phyloP scores from a whole-genome alignment of 2,113 vertebrate species.

The Pedionomus torquatus region DNA sequence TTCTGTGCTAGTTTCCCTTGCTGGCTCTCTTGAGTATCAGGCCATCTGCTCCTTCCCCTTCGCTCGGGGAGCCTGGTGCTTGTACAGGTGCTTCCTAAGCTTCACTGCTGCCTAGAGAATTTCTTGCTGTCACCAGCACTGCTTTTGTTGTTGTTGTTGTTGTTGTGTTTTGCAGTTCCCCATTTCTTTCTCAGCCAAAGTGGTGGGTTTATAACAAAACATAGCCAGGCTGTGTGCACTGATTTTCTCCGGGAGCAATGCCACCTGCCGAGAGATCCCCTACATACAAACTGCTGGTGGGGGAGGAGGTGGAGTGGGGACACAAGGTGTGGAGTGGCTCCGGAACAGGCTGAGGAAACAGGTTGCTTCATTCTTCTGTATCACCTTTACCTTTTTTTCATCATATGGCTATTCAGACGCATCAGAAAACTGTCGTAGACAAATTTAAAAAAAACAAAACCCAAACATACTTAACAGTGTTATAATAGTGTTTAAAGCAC shows the following conservation, averaged over 20 bases:
- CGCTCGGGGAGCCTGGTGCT: neutral
- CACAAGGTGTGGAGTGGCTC: neutral
- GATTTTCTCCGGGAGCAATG: neutral
- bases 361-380: neutral
- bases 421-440: neutral
- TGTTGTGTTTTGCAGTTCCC: neutral
- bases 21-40: neutral
- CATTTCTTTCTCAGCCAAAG: neutral
- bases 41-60: neutral
- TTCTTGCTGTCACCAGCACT: neutral
- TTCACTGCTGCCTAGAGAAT: neutral
- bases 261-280: fast-evolving
- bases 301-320: neutral
- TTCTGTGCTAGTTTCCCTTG: neutral
- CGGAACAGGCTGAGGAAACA: neutral
- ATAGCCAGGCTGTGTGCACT: neutral
- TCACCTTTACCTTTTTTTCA: neutral
- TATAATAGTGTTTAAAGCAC: neutral
- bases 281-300: neutral
- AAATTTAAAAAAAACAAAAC: neutral
- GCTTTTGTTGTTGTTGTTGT: neutral
- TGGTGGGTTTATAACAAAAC: neutral
- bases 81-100: neutral
- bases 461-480: neutral
- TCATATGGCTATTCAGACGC: neutral